Evolutionary conservation across 2,797 vertebrate genomes (phyloP), one percentile per base, ranked within the genome.

Genomic region (Microhierax caerulescens): DNA sequence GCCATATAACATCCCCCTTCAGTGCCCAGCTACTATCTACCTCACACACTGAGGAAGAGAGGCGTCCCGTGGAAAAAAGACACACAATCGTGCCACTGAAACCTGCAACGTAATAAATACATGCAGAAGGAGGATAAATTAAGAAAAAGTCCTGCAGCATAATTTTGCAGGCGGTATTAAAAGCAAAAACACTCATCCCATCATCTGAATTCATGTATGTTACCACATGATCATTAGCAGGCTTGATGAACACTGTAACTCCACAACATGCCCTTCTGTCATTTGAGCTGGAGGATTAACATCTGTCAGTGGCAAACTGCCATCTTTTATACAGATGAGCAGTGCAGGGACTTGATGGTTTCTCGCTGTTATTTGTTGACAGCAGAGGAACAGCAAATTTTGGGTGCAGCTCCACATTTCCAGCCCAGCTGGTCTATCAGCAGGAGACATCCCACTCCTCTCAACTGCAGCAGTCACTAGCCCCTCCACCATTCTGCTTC

Each of bases 211-310:
- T 92, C 25, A 59, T 6, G 10, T 47, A 20, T 39, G 24, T 61
- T 73, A 75, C 77, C 8, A 3, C 57, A 59, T 3, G 24, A 61
- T 78, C 69, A 61, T 88, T 84, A 93, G 67, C 85, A 86, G 28
- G 24, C 47, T 69, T 75, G 61, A 73, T 50, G 59, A 88, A 91
- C 36, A 10, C 61, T 68, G 14, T 74, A 61, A 76, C 37, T 84
- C 45, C 75, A 43, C 53, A 64, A 56, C 50, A 47, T 14, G 61
- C 61, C 81, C n/a, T 87, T 93, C 74, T 90, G 81, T 59, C 73
- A 27, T 72, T 80, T 76, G 64, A 85, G 78, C 56, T 51, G 47
- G 23, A 91, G 57, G 89, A 93, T 90, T 92, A 94, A 78, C 67
- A 51, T 90, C 76, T 69, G 50, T 11, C 63, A 22, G 43, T 25